Evolutionary conservation across 2,113 vertebrate genomes (phyloP), one percentile per base, ranked within the genome.

Genomic region (Psophia crepitans): DNA sequence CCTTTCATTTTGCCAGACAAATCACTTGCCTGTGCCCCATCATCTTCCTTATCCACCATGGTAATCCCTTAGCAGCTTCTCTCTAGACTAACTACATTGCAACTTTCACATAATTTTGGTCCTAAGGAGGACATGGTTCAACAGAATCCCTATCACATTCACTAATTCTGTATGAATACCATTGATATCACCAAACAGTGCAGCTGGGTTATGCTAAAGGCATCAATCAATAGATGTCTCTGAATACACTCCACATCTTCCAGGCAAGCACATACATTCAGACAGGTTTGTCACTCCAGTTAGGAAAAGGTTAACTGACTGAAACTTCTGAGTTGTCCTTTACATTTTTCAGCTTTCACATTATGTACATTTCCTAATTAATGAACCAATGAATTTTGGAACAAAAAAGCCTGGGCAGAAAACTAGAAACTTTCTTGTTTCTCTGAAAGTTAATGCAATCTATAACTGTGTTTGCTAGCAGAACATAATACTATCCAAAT

Each of bases 141-240:
- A 79, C 8, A 66, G 54, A 89, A 76, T 32, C 27, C 21, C 33
- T 20, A 22, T n/a, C 33, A 60, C n/a, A 56, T 69, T 74, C 41
- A 70, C 24, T 51, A 75, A 65, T 22, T 78, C n/a, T 3, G 0
- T 56, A 43, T 39, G 10, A 80, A 32, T 19, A 80, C 30, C 43
- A 82, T 4, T 49, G 35, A 33, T 26, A 26, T 14, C 3, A 64
- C 35, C 35, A 84, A 87, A 68, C 14, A 85, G 20, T 7, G 7
- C 44, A 60, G 11, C 14, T 66, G 56, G 27, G 1, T 68, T 66
- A 39, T 9, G 27, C 27, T 80, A 53, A 79, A 91, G 61, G 10
- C 51, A 39, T 11, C 0, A 0, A 51, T 35, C 56, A 61, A 68
- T 3, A 49, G n/a, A 44, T 9, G 7, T 24, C 63, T 51, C 16